A percentile compares a stretch with the other conserved stretches of the same genome.
Evolutionary conservation across 2,113 vertebrate genomes (phyloP).

Genomic region (Argyrosomus japonicus): DNA sequence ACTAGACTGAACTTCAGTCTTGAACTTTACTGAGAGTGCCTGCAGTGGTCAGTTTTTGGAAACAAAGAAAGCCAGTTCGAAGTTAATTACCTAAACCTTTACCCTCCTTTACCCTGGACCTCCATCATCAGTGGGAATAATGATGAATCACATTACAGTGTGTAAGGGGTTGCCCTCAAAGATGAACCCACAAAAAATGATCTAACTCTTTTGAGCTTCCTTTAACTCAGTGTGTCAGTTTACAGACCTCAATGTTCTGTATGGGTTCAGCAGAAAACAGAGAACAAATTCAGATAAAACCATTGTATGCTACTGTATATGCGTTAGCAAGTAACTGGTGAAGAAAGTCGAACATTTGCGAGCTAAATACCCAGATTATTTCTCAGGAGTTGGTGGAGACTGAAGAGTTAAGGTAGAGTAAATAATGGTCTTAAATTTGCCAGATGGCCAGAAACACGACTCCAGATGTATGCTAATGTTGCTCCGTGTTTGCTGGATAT

Average conservation of each 20-base stretch:
- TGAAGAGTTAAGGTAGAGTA: not conserved
- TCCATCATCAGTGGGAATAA: not conserved
- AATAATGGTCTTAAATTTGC: constrained; percentile 5
- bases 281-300: not conserved
- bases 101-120: not conserved
- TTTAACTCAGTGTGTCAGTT: not conserved
- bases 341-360: not conserved
- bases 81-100: not conserved
- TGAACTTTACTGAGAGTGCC: not conserved
- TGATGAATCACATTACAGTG: not conserved
- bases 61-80: not conserved
- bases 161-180: not conserved
- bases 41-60: not conserved
- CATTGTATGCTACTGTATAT: not conserved
- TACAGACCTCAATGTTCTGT: not conserved
- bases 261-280: not conserved
- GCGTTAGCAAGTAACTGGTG: not conserved
- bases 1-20: not conserved
- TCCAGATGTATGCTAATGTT: not conserved
- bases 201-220: not conserved
- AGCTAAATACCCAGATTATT: not conserved
- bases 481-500: not conserved
- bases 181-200: not conserved
- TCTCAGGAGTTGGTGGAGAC: not conserved
- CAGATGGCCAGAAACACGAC: not conserved